These are phyloP conservation scores for Eurytoma adleriae DNA, from an alignment of 2,888 invertebrate species.

Conservation along the genomic window DNA sequence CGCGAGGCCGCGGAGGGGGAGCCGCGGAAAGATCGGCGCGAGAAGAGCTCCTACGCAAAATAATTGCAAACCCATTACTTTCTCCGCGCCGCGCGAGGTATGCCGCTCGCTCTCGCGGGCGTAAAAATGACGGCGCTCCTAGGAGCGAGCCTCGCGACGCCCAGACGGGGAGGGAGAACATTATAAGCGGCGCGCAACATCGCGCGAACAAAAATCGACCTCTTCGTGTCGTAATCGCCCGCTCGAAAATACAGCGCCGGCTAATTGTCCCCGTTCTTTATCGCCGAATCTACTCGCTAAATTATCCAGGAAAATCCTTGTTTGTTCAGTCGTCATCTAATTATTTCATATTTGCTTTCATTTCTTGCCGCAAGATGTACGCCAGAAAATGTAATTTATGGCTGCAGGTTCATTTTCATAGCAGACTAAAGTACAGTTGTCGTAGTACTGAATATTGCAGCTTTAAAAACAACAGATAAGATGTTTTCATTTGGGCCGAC, in stretches of 20 bases:
- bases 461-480: too few relatives aligned
- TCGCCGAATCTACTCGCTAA: slow-evolving; percentile 30
- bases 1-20: background rate
- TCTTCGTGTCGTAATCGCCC: slow-evolving; percentile 33
- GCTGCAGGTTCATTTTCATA: too few relatives aligned
- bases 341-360: too few relatives aligned
- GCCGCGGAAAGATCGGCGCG: slow-evolving; percentile 48
- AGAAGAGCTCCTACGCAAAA: slow-evolving; percentile 68
- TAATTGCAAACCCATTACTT: slow-evolving; percentile 73
- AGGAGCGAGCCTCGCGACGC: slow-evolving; percentile 14
- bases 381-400: too few relatives aligned
- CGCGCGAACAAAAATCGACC: slow-evolving; percentile 36
- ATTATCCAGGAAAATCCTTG: slow-evolving; percentile 4
- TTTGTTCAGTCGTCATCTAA: background rate
- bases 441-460: too few relatives aligned
- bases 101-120: slow-evolving; percentile 32
- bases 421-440: too few relatives aligned
- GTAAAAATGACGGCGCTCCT: slow-evolving; percentile 50
- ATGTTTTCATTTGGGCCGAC: too few relatives aligned
- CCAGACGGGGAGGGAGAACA: background rate
- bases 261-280: slow-evolving; percentile 37
- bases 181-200: slow-evolving; percentile 13
- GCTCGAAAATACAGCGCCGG: slow-evolving; percentile 13
- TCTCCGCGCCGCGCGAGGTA: slow-evolving; percentile 62
- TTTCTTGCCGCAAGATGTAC: too few relatives aligned